Evolutionary conservation across 1,140 invertebrate species (phyloP).

Genomic region (Drosophila suzukii): DNA sequence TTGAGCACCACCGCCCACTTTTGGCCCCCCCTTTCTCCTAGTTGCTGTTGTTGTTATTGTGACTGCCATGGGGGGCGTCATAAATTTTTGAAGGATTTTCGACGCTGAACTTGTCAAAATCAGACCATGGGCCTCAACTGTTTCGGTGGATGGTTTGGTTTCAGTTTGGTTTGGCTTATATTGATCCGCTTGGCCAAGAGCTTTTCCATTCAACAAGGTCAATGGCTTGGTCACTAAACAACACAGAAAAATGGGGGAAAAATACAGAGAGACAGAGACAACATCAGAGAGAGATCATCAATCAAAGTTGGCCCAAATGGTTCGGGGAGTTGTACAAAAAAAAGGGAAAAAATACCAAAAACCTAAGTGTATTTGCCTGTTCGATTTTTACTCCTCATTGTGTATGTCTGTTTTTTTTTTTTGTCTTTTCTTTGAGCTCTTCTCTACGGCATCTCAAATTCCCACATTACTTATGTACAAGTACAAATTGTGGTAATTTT

Average conservation of each 20-base stretch:
- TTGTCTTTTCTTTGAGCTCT: conserved; percentile 1
- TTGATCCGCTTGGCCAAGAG: conserved; percentile 46
- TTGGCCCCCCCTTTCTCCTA: conserved; percentile 11
- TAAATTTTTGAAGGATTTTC: conserved; percentile 84
- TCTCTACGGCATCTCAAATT: conserved; percentile 47
- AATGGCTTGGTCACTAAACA: conserved; percentile 65
- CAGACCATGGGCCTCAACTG: conserved; percentile 58
- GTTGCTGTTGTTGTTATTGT: conserved; percentile 9
- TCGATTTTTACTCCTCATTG: conserved; percentile 60
- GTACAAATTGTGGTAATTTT: conserved; percentile 83
- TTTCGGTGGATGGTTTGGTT: conserved; percentile 36
- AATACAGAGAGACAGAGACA: conserved; percentile 3
- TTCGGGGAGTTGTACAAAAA: conserved; percentile 12
- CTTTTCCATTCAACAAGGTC: conserved; percentile 70
- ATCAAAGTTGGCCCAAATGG: conserved; percentile 64
- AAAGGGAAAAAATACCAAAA: conserved; percentile 20
- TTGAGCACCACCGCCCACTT: conserved; percentile 22
- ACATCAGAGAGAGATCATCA: conserved; percentile 72
- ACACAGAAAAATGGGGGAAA: conserved; percentile 13
- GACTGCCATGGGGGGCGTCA: conserved; percentile 42
- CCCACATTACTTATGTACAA: conserved; percentile 83
- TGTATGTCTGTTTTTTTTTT: conserved; percentile 8
- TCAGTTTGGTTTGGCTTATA: conserved; percentile 49
- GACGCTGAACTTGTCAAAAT: conserved; percentile 84
- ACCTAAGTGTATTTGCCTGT: conserved; percentile 77